These are phyloP conservation scores for Enoplosus armatus DNA, from an alignment of 2,797 vertebrate genomes.

Conservation along the genomic window DNA sequence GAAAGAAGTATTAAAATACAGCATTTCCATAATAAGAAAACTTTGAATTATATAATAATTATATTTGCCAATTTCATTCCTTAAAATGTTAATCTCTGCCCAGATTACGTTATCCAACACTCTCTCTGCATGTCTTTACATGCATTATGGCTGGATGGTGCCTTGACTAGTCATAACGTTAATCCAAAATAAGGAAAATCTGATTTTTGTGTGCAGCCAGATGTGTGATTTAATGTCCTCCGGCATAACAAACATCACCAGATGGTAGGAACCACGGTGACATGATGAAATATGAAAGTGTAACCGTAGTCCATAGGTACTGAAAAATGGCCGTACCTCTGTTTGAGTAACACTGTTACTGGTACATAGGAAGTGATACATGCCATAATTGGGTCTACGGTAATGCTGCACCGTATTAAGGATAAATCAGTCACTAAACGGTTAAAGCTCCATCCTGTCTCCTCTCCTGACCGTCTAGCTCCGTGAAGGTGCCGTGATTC, in stretches of 20 bases:
- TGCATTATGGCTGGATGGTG: neutral
- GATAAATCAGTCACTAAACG: too few relatives aligned
- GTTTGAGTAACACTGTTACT: too few relatives aligned
- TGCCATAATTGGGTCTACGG: too few relatives aligned
- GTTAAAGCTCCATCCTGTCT: too few relatives aligned
- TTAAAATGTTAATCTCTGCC: neutral
- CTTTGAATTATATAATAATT: neutral
- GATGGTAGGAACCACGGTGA: conserved; percentile 14
- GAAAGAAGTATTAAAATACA: neutral
- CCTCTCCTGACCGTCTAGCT: conserved; percentile 27
- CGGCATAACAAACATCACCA: conserved; percentile 9
- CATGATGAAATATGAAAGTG: conserved; percentile 21
- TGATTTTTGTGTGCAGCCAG: neutral
- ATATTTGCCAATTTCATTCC: neutral
- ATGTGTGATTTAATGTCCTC: conserved; percentile 1
- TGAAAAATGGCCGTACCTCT: too few relatives aligned
- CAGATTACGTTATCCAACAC: neutral
- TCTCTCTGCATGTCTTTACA: neutral
- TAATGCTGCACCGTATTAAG: too few relatives aligned
- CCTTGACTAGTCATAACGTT: neutral
- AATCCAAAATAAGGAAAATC: conserved; percentile 2
- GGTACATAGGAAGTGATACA: too few relatives aligned
- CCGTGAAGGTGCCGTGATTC: conserved; percentile 37
- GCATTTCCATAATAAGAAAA: neutral
- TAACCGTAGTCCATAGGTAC: conserved; percentile 3